Evolutionary conservation across 2,113 vertebrate species (phyloP).

Genomic region (Athene cunicularia): DNA sequence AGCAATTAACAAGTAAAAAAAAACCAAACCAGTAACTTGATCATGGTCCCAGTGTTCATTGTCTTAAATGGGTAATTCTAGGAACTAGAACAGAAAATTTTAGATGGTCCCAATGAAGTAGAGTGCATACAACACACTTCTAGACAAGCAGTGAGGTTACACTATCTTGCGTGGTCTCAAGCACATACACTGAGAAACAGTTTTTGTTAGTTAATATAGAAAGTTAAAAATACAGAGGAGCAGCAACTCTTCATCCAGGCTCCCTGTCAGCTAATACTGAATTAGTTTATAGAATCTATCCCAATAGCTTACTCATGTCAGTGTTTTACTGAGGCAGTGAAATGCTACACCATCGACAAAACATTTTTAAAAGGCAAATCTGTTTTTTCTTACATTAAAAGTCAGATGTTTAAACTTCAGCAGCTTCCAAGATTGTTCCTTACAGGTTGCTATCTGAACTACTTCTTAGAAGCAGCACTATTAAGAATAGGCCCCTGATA

Average conservation of each 20-base stretch:
- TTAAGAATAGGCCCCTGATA: neutral
- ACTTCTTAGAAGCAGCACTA: neutral
- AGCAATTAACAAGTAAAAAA: neutral
- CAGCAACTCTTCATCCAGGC: neutral
- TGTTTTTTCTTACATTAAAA: conserved; percentile 54
- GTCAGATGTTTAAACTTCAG: conserved; percentile 24
- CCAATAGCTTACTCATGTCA: neutral
- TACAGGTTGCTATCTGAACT: neutral
- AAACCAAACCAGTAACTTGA: neutral
- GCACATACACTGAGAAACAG: neutral
- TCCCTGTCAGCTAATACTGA: neutral
- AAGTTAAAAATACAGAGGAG: neutral
- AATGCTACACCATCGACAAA: neutral
- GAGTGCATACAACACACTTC: neutral
- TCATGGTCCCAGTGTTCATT: conserved; percentile 14
- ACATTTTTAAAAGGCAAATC: neutral
- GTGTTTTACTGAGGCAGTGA: neutral
- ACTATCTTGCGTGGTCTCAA: neutral
- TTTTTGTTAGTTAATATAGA: neutral
- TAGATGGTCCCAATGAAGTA: conserved; percentile 30
- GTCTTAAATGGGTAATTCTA: neutral
- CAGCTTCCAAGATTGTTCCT: neutral
- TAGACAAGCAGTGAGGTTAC: neutral
- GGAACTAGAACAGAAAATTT: neutral
- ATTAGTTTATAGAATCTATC: neutral